Evolutionary conservation across 2,113 vertebrate genomes (phyloP).

Genomic region (Melanerpes formicivorus): DNA sequence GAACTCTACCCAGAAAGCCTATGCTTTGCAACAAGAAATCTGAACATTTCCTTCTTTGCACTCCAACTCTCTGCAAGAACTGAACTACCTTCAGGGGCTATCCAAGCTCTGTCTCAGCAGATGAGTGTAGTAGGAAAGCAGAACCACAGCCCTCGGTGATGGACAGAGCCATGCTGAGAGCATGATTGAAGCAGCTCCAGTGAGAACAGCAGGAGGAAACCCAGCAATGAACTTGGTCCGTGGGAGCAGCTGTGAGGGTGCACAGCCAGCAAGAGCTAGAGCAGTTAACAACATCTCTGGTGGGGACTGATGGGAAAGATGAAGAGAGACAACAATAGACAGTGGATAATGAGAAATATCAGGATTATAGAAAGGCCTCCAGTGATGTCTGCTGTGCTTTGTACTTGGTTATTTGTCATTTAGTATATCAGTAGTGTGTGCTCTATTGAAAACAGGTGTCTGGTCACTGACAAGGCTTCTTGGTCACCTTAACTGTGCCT

Average conservation of each 20-base stretch:
- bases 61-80: neutral
- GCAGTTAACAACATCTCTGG: neutral
- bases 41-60: neutral
- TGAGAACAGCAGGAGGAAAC: fast-evolving
- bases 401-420: neutral
- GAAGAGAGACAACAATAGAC: neutral
- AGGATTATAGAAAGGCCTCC: neutral
- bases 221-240: fast-evolving
- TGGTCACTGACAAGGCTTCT: neutral
- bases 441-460: neutral
- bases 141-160: fast-evolving
- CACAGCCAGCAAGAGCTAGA: neutral
- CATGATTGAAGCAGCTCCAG: neutral
- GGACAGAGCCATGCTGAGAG: neutral
- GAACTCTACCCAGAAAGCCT: neutral
- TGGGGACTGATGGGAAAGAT: neutral
- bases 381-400: neutral
- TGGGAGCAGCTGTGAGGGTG: neutral
- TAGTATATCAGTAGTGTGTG: neutral
- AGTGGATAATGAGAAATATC: neutral
- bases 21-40: neutral
- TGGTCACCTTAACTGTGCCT: neutral
- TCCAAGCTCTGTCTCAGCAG: fast-evolving
- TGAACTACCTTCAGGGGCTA: neutral
- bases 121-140: neutral